Percentiles rank a stretch among this genome's conserved stretches.
Conservation (phyloP, 2,797 vertebrate genomes). For the Muraenolepis orangiensis region DNA sequence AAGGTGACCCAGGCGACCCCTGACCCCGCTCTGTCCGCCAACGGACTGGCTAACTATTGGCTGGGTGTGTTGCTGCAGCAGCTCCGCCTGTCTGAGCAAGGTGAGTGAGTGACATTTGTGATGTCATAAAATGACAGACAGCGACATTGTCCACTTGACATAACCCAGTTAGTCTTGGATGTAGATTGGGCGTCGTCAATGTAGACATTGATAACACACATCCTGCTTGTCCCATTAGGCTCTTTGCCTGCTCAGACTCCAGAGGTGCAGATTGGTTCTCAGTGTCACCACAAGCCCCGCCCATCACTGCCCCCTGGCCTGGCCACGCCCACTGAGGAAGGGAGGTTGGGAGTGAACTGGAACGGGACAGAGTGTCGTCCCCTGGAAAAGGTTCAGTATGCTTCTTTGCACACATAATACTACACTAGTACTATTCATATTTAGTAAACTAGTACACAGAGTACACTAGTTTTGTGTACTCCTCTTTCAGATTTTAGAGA, state of each 20-base stretch:
- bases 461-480: not conserved
- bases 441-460: not conserved
- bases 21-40: constrained; percentile 53
- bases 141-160: too few species aligned
- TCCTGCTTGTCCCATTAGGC: constrained; percentile 41
- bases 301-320: constrained; percentile 73
- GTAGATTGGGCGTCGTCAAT: not conserved
- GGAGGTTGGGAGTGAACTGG: constrained; percentile 56
- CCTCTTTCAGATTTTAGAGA: constrained; percentile 70
- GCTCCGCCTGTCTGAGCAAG: constrained; percentile 71
- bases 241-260: constrained; percentile 17
- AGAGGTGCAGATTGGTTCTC: constrained; percentile 42
- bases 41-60: constrained; percentile 72
- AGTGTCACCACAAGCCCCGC: constrained; percentile 49
- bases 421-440: not conserved
- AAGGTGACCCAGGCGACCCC: constrained; percentile 52
- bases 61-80: constrained; percentile 77
- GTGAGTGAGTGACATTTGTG: constrained; percentile 46
- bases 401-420: not conserved
- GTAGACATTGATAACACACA: not conserved
- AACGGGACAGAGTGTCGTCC: constrained; percentile 62
- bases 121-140: not conserved
- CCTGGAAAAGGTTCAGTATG: constrained; percentile 69
- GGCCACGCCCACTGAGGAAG: constrained; percentile 61
- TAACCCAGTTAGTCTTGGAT: not conserved